These are phyloP conservation scores for Drosophila navojoa DNA, from an alignment of 1,140 invertebrate genomes.

Conservation along the genomic window DNA sequence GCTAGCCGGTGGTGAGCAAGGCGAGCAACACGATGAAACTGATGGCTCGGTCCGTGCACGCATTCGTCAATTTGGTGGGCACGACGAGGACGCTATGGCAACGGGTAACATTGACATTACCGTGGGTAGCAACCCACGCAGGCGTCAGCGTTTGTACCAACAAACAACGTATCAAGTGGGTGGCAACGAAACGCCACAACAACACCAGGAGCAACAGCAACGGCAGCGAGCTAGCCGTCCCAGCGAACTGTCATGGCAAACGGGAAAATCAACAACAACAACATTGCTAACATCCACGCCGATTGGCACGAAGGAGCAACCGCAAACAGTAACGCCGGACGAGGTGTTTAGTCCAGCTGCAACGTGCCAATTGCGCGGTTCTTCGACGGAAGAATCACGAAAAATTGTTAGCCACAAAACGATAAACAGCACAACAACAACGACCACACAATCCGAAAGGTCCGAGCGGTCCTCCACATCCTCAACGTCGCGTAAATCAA, in stretches of 20 bases:
- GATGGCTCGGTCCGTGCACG: constrained; percentile 62
- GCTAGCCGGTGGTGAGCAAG: constrained; percentile 19
- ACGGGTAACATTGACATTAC: constrained; percentile 83
- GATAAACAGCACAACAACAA: constrained; percentile 64
- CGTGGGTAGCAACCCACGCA: constrained; percentile 73
- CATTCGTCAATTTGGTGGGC: constrained; percentile 65
- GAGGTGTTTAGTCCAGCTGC: constrained; percentile 64
- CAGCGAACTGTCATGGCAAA: constrained; percentile 66
- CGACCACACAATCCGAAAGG: constrained; percentile 26
- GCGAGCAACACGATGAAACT: constrained; percentile 61
- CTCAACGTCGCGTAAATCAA: constrained; percentile 65
- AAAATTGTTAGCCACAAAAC: constrained; percentile 82
- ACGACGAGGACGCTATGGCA: constrained; percentile 65
- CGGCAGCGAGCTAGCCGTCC: constrained; percentile 45
- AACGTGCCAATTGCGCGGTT: constrained; percentile 83
- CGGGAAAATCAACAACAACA: constrained; percentile 64
- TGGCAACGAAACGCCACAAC: constrained; percentile 59
- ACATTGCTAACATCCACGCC: constrained; percentile 73
- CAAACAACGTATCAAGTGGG: constrained; percentile 71
- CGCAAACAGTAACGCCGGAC: constrained; percentile 62
- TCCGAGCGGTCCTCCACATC: constrained; percentile 22
- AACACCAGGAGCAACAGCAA: constrained; percentile 21
- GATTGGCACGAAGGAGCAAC: constrained; percentile 80
- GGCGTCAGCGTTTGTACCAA: constrained; percentile 71
- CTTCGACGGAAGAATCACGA: constrained; percentile 79